These are phyloP conservation scores for Pseudopleuronectes americanus DNA, from an alignment of 2,797 vertebrate species.

Conservation along the genomic window DNA sequence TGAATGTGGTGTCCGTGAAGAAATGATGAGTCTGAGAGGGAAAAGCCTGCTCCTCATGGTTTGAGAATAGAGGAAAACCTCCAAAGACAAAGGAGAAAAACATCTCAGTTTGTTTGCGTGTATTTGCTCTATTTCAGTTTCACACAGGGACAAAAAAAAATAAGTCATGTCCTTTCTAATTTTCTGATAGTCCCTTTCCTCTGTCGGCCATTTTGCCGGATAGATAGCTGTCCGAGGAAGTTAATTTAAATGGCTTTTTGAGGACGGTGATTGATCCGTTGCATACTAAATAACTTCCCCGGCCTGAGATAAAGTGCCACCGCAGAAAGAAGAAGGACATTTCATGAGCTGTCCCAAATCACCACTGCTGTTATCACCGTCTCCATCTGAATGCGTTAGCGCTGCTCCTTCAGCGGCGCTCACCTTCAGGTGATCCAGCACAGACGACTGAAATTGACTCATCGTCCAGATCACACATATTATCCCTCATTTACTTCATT, in stretches of 20 bases:
- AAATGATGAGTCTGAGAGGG: slow-evolving; percentile 33
- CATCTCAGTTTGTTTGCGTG: slow-evolving; percentile 65
- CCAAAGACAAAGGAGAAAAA: slow-evolving; percentile 40
- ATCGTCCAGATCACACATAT: slow-evolving; percentile 41
- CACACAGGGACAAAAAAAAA: slow-evolving; percentile 56
- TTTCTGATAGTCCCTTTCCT: slow-evolving; percentile 77
- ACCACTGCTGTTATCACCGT: slow-evolving; percentile 47
- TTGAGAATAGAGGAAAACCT: slow-evolving; percentile 27
- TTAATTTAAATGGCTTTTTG: slow-evolving; percentile 81
- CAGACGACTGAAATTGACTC: slow-evolving; percentile 36
- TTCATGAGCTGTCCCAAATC: slow-evolving; percentile 62
- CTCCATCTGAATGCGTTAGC: slow-evolving; percentile 63
- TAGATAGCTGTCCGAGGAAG: slow-evolving; percentile 76
- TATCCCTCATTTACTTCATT: slow-evolving; percentile 10
- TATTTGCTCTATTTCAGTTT: slow-evolving; percentile 68
- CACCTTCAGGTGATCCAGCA: slow-evolving; percentile 58
- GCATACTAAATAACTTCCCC: slow-evolving; percentile 76
- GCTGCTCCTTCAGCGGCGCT: slow-evolving; percentile 36
- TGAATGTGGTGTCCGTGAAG: slow-evolving; percentile 29
- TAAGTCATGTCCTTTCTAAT: slow-evolving; percentile 70
- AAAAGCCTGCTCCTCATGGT: slow-evolving; percentile 38
- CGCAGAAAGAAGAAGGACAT: slow-evolving; percentile 65
- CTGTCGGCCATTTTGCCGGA: slow-evolving; percentile 68
- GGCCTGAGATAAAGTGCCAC: slow-evolving; percentile 64
- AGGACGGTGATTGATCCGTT: slow-evolving; percentile 74